Conservation (phyloP, 2,797 vertebrate genomes). For the Clarias fuscus region DNA sequence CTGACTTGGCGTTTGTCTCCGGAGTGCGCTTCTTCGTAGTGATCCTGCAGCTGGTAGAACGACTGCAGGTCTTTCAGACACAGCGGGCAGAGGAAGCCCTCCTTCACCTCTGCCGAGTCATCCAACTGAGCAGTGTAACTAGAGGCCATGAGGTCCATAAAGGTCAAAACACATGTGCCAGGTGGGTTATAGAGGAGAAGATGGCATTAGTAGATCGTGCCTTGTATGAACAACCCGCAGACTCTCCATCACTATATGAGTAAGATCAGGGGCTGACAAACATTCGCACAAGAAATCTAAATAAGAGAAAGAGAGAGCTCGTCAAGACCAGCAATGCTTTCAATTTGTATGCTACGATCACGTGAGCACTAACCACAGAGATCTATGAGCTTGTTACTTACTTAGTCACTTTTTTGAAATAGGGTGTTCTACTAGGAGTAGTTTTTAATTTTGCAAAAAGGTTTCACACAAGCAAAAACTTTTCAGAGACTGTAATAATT, state of each 20-base stretch:
- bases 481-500: background rate
- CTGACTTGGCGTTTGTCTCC: slow-evolving; percentile 86
- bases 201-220: slow-evolving; percentile 26
- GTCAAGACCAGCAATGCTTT: background rate
- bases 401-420: background rate
- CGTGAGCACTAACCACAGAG: background rate
- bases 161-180: slow-evolving; percentile 36
- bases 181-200: slow-evolving; percentile 11
- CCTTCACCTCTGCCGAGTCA: slow-evolving; percentile 85
- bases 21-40: slow-evolving; percentile 94
- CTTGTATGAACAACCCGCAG: slow-evolving; percentile 58
- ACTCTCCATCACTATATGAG: slow-evolving; percentile 57
- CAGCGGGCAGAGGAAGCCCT: slow-evolving; percentile 94
- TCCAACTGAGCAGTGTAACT: slow-evolving; percentile 83
- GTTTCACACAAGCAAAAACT: background rate
- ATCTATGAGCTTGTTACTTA: background rate
- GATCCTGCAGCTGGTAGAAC: slow-evolving; percentile 92
- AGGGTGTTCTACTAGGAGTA: background rate
- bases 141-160: slow-evolving; percentile 78
- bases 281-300: background rate
- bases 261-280: background rate
- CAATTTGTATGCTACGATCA: background rate
- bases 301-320: background rate
- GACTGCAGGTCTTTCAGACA: slow-evolving; percentile 96
- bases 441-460: background rate